Evolutionary conservation across 2,888 invertebrate species (phyloP).

Genomic region (Caenorhabditis sinica): DNA sequence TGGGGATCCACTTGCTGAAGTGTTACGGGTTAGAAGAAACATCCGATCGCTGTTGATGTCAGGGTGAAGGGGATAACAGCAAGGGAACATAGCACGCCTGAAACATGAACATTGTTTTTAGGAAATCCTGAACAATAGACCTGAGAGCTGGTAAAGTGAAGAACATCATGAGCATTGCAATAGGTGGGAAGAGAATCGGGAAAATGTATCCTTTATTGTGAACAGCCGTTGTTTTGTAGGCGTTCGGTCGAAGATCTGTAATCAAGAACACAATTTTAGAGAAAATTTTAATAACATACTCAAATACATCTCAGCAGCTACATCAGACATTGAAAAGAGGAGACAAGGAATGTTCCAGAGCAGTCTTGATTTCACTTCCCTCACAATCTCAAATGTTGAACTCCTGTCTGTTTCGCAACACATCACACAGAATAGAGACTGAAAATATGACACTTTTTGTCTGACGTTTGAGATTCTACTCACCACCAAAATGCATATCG

Average conservation of each 20-base stretch:
- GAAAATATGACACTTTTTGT: not conserved
- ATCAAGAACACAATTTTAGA: not conserved
- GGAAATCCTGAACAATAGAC: not conserved
- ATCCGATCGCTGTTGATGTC: slow-evolving; percentile 8
- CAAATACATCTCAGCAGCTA: slow-evolving; percentile 4
- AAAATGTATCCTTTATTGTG: slow-evolving; percentile 36
- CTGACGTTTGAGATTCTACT: not conserved
- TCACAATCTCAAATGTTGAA: slow-evolving; percentile 19
- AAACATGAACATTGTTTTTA: not conserved
- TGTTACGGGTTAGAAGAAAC: slow-evolving; percentile 39
- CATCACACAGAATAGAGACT: not conserved
- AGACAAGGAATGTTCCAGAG: slow-evolving; percentile 53
- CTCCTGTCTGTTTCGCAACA: slow-evolving; percentile 25
- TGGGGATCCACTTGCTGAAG: slow-evolving; percentile 16
- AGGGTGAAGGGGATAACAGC: slow-evolving; percentile 8
- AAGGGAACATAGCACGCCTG: slow-evolving; percentile 46
- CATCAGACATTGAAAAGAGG: slow-evolving; percentile 26
- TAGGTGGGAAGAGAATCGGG: slow-evolving; percentile 20
- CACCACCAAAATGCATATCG: slow-evolving; percentile 18
- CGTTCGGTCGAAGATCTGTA: slow-evolving; percentile 20
- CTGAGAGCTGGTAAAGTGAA: slow-evolving; percentile 37
- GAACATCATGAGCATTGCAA: not conserved
- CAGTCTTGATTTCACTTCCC: slow-evolving; percentile 29
- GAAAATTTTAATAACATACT: slow-evolving; percentile 1
- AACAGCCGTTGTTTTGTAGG: slow-evolving; percentile 28